These are phyloP conservation scores for Hoplias malabaricus DNA, from an alignment of 2,113 vertebrate species.

Conservation along the genomic window DNA sequence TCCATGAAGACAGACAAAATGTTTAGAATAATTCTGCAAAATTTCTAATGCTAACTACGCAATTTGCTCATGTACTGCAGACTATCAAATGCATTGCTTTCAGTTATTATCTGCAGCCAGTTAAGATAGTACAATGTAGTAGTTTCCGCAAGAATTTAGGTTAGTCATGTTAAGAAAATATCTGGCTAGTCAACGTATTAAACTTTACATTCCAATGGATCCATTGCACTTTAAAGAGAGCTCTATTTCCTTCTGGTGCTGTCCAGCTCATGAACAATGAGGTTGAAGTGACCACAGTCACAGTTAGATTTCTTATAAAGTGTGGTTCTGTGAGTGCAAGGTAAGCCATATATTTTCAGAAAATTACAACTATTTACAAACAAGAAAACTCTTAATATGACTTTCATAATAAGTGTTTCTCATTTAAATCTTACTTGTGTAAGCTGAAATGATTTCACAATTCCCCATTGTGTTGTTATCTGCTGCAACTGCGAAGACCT, in stretches of 20 bases:
- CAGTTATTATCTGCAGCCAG: constrained; percentile 24
- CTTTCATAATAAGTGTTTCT: too few relatives aligned
- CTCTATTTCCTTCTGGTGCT: not conserved
- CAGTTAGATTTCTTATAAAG: constrained; percentile 1
- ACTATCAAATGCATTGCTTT: not conserved
- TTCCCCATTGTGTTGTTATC: constrained; percentile 16
- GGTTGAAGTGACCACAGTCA: not conserved
- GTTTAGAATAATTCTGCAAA: too few relatives aligned
- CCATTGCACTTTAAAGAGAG: constrained; percentile 14
- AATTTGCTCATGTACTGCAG: too few relatives aligned
- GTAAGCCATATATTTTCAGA: not conserved
- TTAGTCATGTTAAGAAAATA: not conserved
- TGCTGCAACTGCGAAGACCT: constrained; percentile 28
- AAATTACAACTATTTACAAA: not conserved
- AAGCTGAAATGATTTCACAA: not conserved
- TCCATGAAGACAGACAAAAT: too few relatives aligned
- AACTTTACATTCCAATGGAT: fast-evolving
- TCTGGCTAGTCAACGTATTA: not conserved
- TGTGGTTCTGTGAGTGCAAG: constrained; percentile 19
- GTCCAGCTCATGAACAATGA: constrained; percentile 31
- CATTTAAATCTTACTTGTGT: constrained; percentile 27
- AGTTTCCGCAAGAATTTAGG: constrained; percentile 66
- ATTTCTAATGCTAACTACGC: too few relatives aligned
- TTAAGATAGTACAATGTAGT: constrained; percentile 48
- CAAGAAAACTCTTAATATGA: not conserved